phyloP scores from a whole-genome alignment of 2,113 vertebrate species.

The Furnarius figulus region DNA sequence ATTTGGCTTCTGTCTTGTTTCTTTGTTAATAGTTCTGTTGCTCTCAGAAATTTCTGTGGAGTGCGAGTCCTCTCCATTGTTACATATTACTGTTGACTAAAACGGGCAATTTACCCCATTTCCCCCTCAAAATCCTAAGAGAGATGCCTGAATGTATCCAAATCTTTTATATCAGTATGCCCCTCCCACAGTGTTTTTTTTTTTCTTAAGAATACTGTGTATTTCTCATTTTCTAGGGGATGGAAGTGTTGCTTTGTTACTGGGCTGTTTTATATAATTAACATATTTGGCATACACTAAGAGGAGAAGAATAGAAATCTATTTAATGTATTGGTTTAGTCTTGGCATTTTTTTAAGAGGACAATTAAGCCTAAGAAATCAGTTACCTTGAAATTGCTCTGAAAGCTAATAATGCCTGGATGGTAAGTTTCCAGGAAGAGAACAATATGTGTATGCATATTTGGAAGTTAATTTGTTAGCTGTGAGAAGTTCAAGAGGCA shows the following conservation, averaged over 20 bases:
- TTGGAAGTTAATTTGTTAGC: not conserved
- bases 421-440: not conserved
- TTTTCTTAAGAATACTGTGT: not conserved
- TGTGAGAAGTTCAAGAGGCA: not conserved
- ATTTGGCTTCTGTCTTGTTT: not conserved
- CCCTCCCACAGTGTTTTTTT: not conserved
- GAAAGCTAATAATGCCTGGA: not conserved
- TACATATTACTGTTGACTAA: not conserved
- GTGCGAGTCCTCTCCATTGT: not conserved
- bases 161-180: not conserved
- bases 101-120: not conserved
- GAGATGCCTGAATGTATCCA: not conserved
- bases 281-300: not conserved
- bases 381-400: not conserved
- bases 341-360: not conserved
- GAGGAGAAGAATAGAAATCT: not conserved
- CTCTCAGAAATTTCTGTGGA: not conserved
- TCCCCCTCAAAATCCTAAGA: not conserved
- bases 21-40: not conserved
- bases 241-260: not conserved
- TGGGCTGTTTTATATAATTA: not conserved
- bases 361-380: not conserved
- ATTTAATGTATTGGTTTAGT: not conserved
- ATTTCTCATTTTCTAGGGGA: not conserved
- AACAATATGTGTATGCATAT: fast-evolving